Conservation (phyloP, 2,797 vertebrate genomes). For the Sebastes taczanowskii region DNA sequence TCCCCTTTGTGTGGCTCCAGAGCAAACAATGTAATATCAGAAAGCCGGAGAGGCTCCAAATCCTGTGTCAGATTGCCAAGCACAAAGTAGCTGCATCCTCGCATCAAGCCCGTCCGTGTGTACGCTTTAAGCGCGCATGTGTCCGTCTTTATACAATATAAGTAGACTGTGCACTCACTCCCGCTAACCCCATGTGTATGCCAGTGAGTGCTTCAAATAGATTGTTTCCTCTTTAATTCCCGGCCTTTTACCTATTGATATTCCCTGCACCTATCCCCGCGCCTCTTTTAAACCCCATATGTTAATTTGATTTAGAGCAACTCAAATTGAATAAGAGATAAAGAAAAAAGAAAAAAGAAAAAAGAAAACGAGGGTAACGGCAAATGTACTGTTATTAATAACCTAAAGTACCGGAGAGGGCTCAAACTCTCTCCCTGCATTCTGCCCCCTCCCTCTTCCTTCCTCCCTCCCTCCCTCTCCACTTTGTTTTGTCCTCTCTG, state of each 20-base stretch:
- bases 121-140: conserved; percentile 19
- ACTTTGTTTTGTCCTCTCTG: conserved; percentile 72
- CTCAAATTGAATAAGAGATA: conserved; percentile 75
- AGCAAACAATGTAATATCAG: conserved; percentile 83
- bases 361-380: conserved; percentile 45
- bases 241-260: conserved; percentile 71
- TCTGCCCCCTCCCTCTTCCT: conserved; percentile 23
- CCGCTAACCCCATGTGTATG: conserved; percentile 26
- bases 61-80: conserved; percentile 77
- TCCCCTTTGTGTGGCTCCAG: conserved; percentile 81
- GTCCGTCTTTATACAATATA: conserved; percentile 40
- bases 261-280: conserved; percentile 65
- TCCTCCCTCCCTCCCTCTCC: conserved; percentile 27
- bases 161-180: conserved; percentile 29
- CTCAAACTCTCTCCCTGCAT: conserved; percentile 45
- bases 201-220: conserved; percentile 56
- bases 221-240: conserved; percentile 69
- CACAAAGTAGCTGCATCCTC: conserved; percentile 72
- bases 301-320: conserved; percentile 83
- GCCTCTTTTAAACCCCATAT: conserved; percentile 77
- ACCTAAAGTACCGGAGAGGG: conserved; percentile 62
- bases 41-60: conserved; percentile 80
- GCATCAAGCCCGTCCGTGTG: conserved; percentile 13
- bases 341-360: conserved; percentile 17
- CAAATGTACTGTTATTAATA: conserved; percentile 74